Evolutionary conservation across 1,140 invertebrate genomes (phyloP).

Genomic region (Drosophila biarmipes): DNA sequence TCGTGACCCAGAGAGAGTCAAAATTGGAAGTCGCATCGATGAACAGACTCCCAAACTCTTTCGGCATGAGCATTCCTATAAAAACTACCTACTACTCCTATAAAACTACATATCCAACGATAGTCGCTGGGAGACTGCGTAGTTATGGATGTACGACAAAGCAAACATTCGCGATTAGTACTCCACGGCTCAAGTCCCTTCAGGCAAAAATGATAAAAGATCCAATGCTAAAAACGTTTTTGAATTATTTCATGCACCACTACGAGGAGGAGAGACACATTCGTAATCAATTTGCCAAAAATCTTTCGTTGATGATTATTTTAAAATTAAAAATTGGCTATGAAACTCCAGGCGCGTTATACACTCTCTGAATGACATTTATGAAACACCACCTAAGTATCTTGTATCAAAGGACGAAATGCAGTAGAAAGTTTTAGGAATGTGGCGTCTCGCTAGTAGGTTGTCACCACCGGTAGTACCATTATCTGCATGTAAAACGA

Average conservation of each 20-base stretch:
- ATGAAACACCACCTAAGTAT: neutral
- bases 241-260: too few relatives aligned
- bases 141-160: neutral
- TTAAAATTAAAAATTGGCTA: neutral
- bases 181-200: neutral
- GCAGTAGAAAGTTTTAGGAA: neutral
- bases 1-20: too few relatives aligned
- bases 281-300: neutral
- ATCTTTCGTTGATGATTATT: too few relatives aligned
- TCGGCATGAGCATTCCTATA: neutral
- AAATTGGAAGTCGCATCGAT: too few relatives aligned
- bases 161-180: too few relatives aligned
- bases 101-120: neutral
- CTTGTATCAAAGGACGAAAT: neutral
- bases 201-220: too few relatives aligned
- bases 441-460: too few relatives aligned
- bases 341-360: neutral
- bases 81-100: too few relatives aligned
- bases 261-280: neutral
- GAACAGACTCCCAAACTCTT: neutral
- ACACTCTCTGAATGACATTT: neutral
- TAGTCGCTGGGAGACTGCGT: too few relatives aligned
- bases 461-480: too few relatives aligned
- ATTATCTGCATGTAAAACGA: too few relatives aligned
- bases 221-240: too few relatives aligned